Percentiles rank a stretch among this genome's conserved stretches.
Conservation (phyloP, 2,888 invertebrate species). For the Cheilosia impressa region DNA sequence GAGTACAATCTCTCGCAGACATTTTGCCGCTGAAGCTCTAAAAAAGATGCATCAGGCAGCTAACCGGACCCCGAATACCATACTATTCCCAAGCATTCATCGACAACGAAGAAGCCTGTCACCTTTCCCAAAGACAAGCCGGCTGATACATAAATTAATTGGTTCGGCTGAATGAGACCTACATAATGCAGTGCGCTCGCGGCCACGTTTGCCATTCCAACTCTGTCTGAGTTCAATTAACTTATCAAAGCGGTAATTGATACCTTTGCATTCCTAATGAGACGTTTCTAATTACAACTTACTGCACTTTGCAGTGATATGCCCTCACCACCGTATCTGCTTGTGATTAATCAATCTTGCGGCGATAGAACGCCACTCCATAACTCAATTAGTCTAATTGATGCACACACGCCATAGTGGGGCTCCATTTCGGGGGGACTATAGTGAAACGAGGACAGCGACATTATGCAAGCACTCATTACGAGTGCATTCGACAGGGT, state of each 20-base stretch:
- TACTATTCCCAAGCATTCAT: too few species aligned
- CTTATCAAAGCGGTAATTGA: constrained; percentile 7
- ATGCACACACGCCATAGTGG: constrained; percentile 31
- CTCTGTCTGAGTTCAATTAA: neutral
- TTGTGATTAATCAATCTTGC: constrained; percentile 12
- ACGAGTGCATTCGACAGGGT: neutral
- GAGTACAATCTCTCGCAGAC: too few species aligned
- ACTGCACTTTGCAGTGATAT: constrained; percentile 5
- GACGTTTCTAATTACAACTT: constrained; percentile 9
- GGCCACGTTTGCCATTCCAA: neutral
- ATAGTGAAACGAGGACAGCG: constrained; percentile 10
- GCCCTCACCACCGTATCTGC: neutral
- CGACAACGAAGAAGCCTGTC: too few species aligned
- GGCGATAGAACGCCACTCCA: neutral
- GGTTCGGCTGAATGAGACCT: neutral
- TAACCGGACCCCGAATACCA: too few species aligned
- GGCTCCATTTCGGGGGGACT: neutral
- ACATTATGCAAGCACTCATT: constrained; percentile 43
- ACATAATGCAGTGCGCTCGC: neutral
- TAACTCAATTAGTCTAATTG: constrained; percentile 54
- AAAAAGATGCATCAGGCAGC: too few species aligned
- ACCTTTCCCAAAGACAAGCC: too few species aligned
- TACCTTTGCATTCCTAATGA: constrained; percentile 10
- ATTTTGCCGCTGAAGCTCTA: too few species aligned
- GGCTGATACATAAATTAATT: neutral